Conservation (phyloP, 2,888 invertebrate species). For the Busseola fusca region DNA sequence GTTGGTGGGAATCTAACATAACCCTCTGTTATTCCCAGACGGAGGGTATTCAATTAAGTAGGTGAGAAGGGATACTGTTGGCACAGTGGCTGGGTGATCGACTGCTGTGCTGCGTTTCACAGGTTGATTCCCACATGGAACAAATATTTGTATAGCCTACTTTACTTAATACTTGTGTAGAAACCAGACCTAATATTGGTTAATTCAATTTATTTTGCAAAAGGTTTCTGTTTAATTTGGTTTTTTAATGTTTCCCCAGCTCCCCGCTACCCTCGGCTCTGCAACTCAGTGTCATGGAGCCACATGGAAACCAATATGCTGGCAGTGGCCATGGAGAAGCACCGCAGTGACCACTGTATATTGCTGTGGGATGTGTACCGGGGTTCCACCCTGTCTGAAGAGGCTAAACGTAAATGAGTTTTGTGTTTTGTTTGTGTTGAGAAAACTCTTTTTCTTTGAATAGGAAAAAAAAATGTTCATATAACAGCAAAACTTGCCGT, state of each 20-base stretch:
- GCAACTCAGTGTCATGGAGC: constrained; percentile 97
- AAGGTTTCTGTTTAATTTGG: background rate
- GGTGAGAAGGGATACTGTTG: too few species aligned
- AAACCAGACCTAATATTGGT: too few species aligned
- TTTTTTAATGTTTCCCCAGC: constrained; percentile 86
- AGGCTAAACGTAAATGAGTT: constrained; percentile 66
- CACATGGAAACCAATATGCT: constrained; percentile 94
- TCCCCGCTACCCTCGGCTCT: constrained; percentile 95
- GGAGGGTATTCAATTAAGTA: too few species aligned
- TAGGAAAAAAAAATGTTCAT: background rate
- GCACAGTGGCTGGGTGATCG: too few species aligned
- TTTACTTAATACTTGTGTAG: too few species aligned
- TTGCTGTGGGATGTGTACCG: constrained; percentile 95
- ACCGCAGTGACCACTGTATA: constrained; percentile 96
- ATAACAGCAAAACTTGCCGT: background rate
- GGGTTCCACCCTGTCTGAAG: constrained; percentile 74
- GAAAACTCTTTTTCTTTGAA: background rate
- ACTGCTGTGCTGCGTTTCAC: too few species aligned
- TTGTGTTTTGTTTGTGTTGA: too few species aligned
- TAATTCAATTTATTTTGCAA: background rate
- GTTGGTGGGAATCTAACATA: too few species aligned
- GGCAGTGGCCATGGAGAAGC: constrained; percentile 96
- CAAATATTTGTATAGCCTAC: too few species aligned
- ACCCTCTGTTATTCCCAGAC: too few species aligned
- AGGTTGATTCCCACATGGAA: too few species aligned